A percentile compares a stretch with the other conserved stretches of the same genome.
Evolutionary conservation across 2,888 invertebrate species (phyloP).

Genomic region (Pseudococcus jackbeardsleyi): DNA sequence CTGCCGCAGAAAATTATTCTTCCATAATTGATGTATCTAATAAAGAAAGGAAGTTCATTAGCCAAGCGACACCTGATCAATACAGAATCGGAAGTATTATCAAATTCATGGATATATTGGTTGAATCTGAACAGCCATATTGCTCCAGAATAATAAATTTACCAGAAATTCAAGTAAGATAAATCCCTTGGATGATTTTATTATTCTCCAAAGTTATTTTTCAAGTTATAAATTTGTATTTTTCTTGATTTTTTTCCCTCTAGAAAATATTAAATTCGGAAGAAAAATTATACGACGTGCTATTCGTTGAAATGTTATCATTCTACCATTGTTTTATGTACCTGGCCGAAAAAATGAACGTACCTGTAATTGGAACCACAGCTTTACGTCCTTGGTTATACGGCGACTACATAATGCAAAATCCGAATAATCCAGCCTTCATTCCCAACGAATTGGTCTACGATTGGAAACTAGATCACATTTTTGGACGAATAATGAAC

Average conservation of each 20-base stretch:
- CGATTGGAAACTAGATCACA: not conserved
- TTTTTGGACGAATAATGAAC: not conserved
- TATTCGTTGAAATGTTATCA: not conserved
- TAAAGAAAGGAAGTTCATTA: not conserved
- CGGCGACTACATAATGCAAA: not conserved
- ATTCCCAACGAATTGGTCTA: not conserved
- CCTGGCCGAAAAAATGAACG: not conserved
- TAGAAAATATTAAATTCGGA: not conserved
- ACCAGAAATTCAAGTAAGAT: constrained; percentile 15
- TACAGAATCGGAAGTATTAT: not conserved
- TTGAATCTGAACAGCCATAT: not conserved
- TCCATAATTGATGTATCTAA: not conserved
- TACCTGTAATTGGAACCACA: not conserved
- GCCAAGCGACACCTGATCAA: not conserved
- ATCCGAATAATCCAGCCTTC: not conserved
- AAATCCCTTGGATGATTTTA: no score
- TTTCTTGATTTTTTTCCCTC: not conserved
- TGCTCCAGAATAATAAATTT: not conserved
- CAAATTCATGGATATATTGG: not conserved
- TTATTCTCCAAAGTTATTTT: no score
- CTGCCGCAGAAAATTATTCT: not conserved
- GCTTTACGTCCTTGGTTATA: not conserved
- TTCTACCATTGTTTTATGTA: not conserved
- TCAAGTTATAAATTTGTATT: no score
- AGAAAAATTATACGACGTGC: not conserved